phyloP scores from a whole-genome alignment of 2,113 vertebrate species.

The Silurus asotus region DNA sequence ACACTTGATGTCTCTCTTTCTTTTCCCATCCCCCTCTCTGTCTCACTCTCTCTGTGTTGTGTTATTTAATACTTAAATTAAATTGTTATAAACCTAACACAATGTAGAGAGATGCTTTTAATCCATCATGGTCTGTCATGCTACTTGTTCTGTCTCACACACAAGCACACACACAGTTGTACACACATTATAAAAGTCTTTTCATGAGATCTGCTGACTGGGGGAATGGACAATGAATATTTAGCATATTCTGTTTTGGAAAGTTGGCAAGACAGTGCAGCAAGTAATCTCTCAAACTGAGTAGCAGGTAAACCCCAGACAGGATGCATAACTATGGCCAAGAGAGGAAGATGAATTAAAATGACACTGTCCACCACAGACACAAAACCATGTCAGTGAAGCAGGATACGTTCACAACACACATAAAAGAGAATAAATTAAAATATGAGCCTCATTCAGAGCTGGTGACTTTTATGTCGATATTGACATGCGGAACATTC shows the following conservation, averaged over 20 bases:
- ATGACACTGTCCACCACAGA: conserved; percentile 31
- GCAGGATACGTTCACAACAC: conserved; percentile 2
- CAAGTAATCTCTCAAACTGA: conserved; percentile 67
- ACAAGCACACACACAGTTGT: background rate
- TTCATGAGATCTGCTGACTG: conserved; percentile 68
- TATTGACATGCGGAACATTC: background rate
- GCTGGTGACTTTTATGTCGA: background rate
- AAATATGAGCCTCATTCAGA: background rate
- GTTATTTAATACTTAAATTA: background rate
- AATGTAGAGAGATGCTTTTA: conserved; percentile 22
- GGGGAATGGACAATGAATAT: conserved; percentile 67
- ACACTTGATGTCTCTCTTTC: conserved; percentile 22
- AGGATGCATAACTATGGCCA: conserved; percentile 67
- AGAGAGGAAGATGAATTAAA: conserved; percentile 47
- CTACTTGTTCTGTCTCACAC: background rate
- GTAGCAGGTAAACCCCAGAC: conserved; percentile 62
- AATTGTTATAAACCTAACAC: conserved; percentile 23
- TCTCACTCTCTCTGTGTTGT: background rate
- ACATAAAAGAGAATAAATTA: background rate
- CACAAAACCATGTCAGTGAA: conserved; percentile 15
- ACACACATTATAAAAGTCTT: conserved; percentile 44
- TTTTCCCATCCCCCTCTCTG: background rate
- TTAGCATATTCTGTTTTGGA: conserved; percentile 62
- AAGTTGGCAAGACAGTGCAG: conserved; percentile 67
- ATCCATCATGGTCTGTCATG: conserved; percentile 27